Percentiles rank a stretch among this genome's conserved stretches.
phyloP scores from a whole-genome alignment of 2,113 vertebrate species.

The Cryptomyrus ogoouensis region DNA sequence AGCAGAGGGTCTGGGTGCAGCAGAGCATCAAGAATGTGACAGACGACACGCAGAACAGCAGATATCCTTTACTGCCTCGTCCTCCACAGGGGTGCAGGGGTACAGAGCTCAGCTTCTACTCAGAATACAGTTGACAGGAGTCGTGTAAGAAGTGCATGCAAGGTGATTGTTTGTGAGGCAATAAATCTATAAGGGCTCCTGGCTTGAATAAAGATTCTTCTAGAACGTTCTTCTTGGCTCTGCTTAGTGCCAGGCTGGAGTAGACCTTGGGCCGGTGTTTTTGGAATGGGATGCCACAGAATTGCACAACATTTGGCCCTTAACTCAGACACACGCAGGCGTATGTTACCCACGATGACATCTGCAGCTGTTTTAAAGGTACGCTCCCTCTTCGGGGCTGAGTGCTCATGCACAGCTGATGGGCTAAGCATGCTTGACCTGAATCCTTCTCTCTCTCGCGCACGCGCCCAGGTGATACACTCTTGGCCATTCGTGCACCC shows the following conservation, averaged over 20 bases:
- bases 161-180: neutral
- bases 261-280: neutral
- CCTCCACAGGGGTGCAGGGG: too few species aligned
- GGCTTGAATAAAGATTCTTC: neutral
- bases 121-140: neutral
- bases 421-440: neutral
- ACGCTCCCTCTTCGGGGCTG: constrained; percentile 28
- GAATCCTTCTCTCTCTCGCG: neutral
- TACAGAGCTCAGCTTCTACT: neutral
- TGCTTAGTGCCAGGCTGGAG: neutral
- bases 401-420: neutral
- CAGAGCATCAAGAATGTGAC: constrained; percentile 98
- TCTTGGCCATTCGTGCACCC: constrained; percentile 88
- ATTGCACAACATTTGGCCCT: constrained; percentile 47
- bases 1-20: constrained; percentile 96
- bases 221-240: neutral
- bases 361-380: constrained; percentile 96
- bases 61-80: constrained; percentile 75
- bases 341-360: constrained; percentile 91
- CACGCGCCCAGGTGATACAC: constrained; percentile 76
- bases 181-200: neutral
- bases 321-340: constrained; percentile 80
- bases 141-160: neutral
- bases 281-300: neutral
- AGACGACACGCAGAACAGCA: constrained; percentile 90